Conservation (phyloP, 2,888 invertebrate species). For the Ashinkailepas kermadecensis region DNA sequence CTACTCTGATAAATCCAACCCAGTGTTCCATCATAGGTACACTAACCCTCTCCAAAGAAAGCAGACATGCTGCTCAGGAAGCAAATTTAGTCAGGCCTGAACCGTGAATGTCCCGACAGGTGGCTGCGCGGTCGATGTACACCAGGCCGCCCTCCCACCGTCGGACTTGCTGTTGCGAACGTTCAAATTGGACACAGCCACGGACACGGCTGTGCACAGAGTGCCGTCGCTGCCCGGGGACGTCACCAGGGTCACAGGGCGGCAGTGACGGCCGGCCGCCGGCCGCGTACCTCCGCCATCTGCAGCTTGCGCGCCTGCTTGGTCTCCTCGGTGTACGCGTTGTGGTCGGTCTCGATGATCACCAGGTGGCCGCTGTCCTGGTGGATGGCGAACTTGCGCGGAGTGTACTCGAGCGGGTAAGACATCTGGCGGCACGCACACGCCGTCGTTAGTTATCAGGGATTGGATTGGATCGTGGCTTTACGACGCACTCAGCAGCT, state of each 20-base stretch:
- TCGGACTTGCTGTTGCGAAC: too few relatives aligned
- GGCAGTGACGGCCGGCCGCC: neutral
- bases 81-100: too few relatives aligned
- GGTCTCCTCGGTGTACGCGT: constrained; percentile 94
- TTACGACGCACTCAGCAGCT: too few relatives aligned
- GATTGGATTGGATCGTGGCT: too few relatives aligned
- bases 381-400: constrained; percentile 88
- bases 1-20: too few relatives aligned
- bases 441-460: too few relatives aligned
- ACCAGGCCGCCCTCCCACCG: neutral
- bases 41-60: too few relatives aligned
- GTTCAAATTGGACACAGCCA: neutral
- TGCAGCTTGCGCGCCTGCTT: constrained; percentile 86
- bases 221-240: neutral
- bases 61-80: too few relatives aligned
- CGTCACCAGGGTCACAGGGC: too few relatives aligned
- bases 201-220: constrained; percentile 19
- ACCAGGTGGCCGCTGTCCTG: constrained; percentile 82
- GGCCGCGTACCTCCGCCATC: constrained; percentile 68
- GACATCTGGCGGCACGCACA: constrained; percentile 52
- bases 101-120: too few relatives aligned
- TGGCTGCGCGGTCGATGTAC: too few relatives aligned
- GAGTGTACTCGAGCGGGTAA: constrained; percentile 89
- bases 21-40: too few relatives aligned
- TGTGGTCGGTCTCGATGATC: constrained; percentile 94